phyloP scores from a whole-genome alignment of 2,797 vertebrate genomes.

The Dendrocincla fuliginosa region DNA sequence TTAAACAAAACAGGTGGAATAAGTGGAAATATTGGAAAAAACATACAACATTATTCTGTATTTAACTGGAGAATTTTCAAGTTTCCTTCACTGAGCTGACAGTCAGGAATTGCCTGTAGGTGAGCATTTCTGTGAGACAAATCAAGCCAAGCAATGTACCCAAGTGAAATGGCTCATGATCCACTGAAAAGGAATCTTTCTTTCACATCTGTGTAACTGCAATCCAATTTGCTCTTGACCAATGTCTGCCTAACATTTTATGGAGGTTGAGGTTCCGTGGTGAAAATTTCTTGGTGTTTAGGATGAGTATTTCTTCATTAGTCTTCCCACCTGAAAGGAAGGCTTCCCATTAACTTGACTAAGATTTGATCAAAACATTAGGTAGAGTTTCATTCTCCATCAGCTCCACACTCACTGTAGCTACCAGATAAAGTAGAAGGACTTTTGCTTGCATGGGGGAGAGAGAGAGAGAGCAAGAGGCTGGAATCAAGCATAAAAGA shows the following conservation, averaged over 20 bases:
- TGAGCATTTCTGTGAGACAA: background rate
- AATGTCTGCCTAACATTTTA: background rate
- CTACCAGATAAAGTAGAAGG: background rate
- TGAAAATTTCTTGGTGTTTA: background rate
- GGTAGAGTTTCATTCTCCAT: background rate
- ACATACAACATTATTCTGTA: background rate
- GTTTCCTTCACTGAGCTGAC: background rate
- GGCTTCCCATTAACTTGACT: background rate
- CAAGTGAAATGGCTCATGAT: background rate
- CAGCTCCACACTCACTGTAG: background rate
- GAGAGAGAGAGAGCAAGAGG: background rate
- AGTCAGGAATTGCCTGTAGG: background rate
- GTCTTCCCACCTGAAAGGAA: background rate
- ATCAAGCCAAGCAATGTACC: rapidly evolving
- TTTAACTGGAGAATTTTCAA: background rate
- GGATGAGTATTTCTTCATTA: background rate
- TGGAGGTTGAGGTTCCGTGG: rapidly evolving
- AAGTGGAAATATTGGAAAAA: background rate
- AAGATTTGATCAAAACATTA: background rate
- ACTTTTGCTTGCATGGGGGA: background rate
- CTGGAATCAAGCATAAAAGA: background rate
- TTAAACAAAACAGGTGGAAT: background rate
- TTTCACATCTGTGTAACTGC: background rate
- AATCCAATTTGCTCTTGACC: background rate
- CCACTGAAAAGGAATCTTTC: rapidly evolving